Base-by-base conservation (phyloP, 1,140 invertebrate genomes). In the Cotesia vestalis region DNA sequence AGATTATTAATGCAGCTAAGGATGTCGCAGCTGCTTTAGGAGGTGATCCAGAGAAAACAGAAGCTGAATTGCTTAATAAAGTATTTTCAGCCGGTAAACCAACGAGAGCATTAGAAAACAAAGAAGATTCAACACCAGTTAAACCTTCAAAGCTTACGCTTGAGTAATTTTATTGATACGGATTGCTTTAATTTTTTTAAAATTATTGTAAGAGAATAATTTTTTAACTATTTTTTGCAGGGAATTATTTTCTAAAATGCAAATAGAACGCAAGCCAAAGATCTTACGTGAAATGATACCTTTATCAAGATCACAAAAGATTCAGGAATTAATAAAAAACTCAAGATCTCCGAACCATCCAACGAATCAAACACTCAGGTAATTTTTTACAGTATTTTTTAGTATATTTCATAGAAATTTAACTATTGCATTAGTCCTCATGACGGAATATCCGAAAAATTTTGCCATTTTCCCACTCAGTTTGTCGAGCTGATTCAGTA, bases 61-160 rank as follows among this genome's bases (percentile, higher is more conserved):
- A 95, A 85, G 90, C 90, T 5, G 93, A 95, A 79, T 83, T 95
- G n/a, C 82, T 95, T 51, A 87, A 90, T 27, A 93, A 92, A 83
- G 84, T 94, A 5, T 84, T 91, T 40, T 66, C 70, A 14, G 63
- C 70, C 34, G 53, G 62, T 5, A n/a, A 36, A 9, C 70, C 70
- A 66, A n/a, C 46, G 34, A 11, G 34, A 11, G 11, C 46, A 34
- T 14, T 52, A 40, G 59, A 17, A 55, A n/a, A n/a, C 5, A 4
- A 9, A 14, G 53, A 40, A 35, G 9, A 51, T 5, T 4, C 38
- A 35, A 36, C n/a, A 27, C 27, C 27, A 20, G 11, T 14, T n/a
- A 36, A 71, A 52, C 17, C 46, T 2, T 63, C 60, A 12, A 66
- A 75, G 61, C 63, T 62, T 57, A 60, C 55, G 8, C 61, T 67